phyloP scores from a whole-genome alignment of 2,113 vertebrate species.

The Chloebia gouldiae region DNA sequence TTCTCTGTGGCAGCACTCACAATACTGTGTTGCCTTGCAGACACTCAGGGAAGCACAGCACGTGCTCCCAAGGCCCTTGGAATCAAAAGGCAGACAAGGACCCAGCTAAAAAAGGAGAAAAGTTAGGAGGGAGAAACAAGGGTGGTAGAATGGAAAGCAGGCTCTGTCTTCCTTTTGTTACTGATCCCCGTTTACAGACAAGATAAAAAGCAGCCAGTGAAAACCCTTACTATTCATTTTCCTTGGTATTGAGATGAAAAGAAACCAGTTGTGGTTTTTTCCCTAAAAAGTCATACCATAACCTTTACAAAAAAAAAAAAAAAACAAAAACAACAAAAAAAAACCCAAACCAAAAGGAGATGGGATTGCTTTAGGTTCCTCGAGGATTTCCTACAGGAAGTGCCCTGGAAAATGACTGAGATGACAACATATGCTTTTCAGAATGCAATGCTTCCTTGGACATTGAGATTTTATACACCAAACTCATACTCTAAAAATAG shows the following conservation, averaged over 20 bases:
- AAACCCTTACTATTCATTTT: neutral
- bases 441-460: neutral
- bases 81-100: neutral
- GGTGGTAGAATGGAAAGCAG: neutral
- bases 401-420: accelerated
- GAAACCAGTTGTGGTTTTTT: neutral
- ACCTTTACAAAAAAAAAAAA: neutral
- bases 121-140: neutral
- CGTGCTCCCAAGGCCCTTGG: neutral
- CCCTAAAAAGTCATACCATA: neutral
- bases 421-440: neutral
- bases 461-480: neutral
- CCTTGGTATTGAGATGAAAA: neutral
- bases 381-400: neutral
- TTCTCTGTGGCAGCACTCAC: neutral
- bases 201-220: constrained; percentile 17
- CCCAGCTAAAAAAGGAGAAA: neutral
- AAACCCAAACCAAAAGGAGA: neutral
- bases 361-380: neutral
- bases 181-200: neutral
- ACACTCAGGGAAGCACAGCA: neutral
- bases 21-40: neutral
- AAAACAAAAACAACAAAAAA: neutral
- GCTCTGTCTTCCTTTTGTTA: neutral
- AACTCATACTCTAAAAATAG: neutral